These are phyloP conservation scores for Turritopsis dohrnii DNA, from an alignment of 30 jellyfish, hydroid and myxozoan species.

Conservation along the genomic window DNA sequence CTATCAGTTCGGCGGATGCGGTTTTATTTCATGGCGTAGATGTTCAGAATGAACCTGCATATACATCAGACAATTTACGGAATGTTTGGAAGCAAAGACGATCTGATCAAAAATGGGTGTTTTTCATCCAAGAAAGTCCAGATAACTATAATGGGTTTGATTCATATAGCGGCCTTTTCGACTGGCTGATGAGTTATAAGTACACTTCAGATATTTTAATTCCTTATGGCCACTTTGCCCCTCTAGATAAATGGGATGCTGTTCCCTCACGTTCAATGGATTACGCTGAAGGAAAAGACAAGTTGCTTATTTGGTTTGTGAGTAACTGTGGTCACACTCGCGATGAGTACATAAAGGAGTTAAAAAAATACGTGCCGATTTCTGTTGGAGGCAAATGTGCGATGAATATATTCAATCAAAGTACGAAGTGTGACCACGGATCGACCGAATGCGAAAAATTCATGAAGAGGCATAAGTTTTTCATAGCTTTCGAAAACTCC, in stretches of 20 bases:
- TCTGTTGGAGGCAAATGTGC: constrained; percentile 61
- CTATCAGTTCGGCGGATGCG: constrained; percentile 29
- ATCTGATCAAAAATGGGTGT: constrained; percentile 39
- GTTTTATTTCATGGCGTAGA: constrained; percentile 45
- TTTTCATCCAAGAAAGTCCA: constrained; percentile 53
- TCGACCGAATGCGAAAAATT: constrained; percentile 27
- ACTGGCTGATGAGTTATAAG: constrained; percentile 45
- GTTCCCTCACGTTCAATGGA: constrained; percentile 8
- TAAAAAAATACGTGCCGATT: constrained; percentile 27
- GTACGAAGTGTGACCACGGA: constrained; percentile 30
- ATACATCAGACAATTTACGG: constrained; percentile 1
- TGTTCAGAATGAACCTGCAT: neutral
- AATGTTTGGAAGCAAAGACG: neutral
- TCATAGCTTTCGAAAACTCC: constrained; percentile 41
- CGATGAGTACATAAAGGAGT: constrained; percentile 23
- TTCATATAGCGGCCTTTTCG: constrained; percentile 23
- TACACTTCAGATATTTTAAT: constrained; percentile 34
- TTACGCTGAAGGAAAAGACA: constrained; percentile 38
- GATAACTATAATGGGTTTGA: constrained; percentile 5
- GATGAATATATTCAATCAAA: neutral
- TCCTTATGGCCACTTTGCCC: constrained; percentile 36
- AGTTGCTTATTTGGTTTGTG: constrained; percentile 45
- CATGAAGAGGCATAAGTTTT: constrained; percentile 32
- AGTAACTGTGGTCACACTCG: constrained; percentile 53
- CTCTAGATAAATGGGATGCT: constrained; percentile 8